These are phyloP conservation scores for Brachirus orientalis DNA, from an alignment of 2,113 vertebrate species.

Conservation along the genomic window DNA sequence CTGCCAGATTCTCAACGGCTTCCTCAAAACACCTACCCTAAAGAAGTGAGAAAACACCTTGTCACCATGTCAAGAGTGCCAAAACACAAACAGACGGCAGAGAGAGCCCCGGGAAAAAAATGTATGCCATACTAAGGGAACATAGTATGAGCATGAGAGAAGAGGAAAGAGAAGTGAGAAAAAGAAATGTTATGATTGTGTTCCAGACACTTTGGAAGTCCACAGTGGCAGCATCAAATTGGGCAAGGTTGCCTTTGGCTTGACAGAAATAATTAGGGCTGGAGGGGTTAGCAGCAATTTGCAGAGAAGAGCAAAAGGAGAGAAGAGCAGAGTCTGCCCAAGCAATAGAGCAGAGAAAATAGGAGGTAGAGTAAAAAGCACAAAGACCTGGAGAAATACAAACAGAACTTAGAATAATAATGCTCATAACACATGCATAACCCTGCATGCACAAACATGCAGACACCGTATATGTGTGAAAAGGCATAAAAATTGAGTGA, in stretches of 20 bases:
- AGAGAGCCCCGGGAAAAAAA: slow-evolving; percentile 40
- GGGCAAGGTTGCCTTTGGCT: slow-evolving; percentile 71
- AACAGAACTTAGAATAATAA: slow-evolving; percentile 50
- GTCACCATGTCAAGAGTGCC: slow-evolving; percentile 44
- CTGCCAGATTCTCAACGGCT: slow-evolving; percentile 45
- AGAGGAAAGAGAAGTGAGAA: slow-evolving; percentile 36
- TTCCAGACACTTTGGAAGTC: slow-evolving; percentile 68
- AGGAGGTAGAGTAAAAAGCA: slow-evolving; percentile 65
- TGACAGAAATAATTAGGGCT: slow-evolving; percentile 80
- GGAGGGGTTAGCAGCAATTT: slow-evolving; percentile 75
- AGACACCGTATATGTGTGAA: slow-evolving; percentile 22
- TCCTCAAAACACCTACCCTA: slow-evolving; percentile 46
- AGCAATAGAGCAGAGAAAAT: slow-evolving; percentile 70
- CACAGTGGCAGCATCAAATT: slow-evolving; percentile 74
- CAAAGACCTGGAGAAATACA: slow-evolving; percentile 59
- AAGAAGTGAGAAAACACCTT: slow-evolving; percentile 76
- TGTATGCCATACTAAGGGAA: slow-evolving; percentile 48
- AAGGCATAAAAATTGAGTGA: slow-evolving; percentile 42
- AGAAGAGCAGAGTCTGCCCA: slow-evolving; percentile 61
- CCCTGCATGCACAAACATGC: slow-evolving; percentile 18
- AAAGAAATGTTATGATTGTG: slow-evolving; percentile 67
- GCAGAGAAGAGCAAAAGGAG: slow-evolving; percentile 56
- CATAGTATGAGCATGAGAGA: slow-evolving; percentile 22
- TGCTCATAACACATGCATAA: slow-evolving; percentile 53
- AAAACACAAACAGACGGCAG: slow-evolving; percentile 60